Evolutionary conservation across 2,113 vertebrate genomes (phyloP), one percentile per base, ranked within the genome.

Genomic region (Daboia siamensis): DNA sequence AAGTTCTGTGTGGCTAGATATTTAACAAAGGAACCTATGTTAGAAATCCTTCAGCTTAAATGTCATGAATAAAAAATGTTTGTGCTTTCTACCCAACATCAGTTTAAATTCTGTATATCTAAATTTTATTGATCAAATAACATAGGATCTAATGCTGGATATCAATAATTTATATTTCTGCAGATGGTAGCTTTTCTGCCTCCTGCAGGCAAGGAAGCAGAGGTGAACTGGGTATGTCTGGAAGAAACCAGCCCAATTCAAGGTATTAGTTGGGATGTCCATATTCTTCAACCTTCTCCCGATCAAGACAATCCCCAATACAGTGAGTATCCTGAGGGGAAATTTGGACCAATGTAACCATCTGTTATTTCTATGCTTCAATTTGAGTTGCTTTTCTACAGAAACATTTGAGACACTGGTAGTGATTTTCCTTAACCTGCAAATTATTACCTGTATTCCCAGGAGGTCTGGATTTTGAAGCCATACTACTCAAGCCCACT

Each of bases 181-280:
- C 97, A 99, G 99, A 98, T 98, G 95, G 98, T 99, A 54, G 98
- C 98, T 0, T 97, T 99, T 90, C 97, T 99, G 93, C 98, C 99
- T 0, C 21, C 95, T 1, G 94, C 96, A 0, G 98, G 98, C 86
- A 97, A 91, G n/a, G 97, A 98, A 89, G 96, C 97, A 2, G 95
- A 97, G 2, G 95, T 97, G 10, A 93, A 23, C 0, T 99, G 99
- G 99, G 97, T 99, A 89, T 98, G 98, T 89, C 97, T 99, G 96
- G 99, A 99, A 95, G 98, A 99, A 0, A 95, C 98, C 0, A 94
- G 97, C 84, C 89, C 91, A 0, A 96, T 99, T 92, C 95, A 97
- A 0, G 98, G 98, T 92, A 98, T 99, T 92, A 97, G 95, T 90
- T 99, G 99, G 99, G 86, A 96, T 94, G 97, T 98, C 93, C 96